Evolutionary conservation across 2,888 invertebrate genomes (phyloP), one percentile per base, ranked within the genome.

Genomic region (Molanna angustata): DNA sequence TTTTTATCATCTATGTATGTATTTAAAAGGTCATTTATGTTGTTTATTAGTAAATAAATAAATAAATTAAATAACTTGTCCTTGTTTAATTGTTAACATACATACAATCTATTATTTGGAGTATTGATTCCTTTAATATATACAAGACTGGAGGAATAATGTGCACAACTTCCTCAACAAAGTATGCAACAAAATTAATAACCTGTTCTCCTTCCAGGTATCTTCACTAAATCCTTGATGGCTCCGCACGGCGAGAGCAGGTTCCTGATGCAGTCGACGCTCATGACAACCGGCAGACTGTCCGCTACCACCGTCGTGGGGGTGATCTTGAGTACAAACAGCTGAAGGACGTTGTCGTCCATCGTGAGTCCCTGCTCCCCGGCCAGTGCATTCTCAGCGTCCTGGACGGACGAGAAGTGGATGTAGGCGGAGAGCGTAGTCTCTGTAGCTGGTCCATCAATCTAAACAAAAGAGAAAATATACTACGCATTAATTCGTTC

Each of bases 191-290:
- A n/a, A 18, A 18, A 40, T 17, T 7, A 37, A n/a, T 44, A 31
- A 54, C 54, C 54, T 31, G 50, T 45, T 32, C 54, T 44, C 11
- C 54, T 18, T 18, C 50, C 54, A 7, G 54, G 50, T 2, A 54
- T 46, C 31, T 54, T 50, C 31, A 35, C 35, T 3, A 54, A 40
- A 4, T 54, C 35, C 27, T 49, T 49, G 27, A 54, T 54, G 35
- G 19, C 9, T 4, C 54, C 54, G 21, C 54, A 54, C 18, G 50
- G 33, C 9, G 19, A n/a, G 37, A 54, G 41, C 32, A 54, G 43
- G 41, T 50, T 54, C 13, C 27, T 37, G 27, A 54, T 18, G 45
- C 54, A 54, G 18, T 54, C 54, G 11, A 33, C 27, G 35, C 22
- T 31, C 22, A 54, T 50, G 9, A 33, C 45, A n/a, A 50, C 46